Conservation (phyloP, 2,888 invertebrate genomes). For the Oscheius sp. region DNA sequence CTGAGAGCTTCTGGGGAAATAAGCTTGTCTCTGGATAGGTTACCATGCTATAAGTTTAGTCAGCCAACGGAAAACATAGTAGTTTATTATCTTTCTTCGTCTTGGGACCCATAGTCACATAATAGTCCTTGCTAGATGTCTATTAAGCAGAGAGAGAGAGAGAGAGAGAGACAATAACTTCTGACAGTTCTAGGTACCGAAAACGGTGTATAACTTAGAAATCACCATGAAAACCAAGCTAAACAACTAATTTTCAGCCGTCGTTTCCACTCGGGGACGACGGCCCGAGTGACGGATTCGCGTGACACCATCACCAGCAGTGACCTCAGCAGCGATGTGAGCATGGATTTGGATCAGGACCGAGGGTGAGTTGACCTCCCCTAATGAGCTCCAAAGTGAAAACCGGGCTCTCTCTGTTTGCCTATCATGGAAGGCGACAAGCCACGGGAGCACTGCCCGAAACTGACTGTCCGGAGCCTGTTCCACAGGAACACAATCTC, state of each 20-base stretch:
- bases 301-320: constrained; percentile 23
- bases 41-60: too few species aligned
- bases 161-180: too few species aligned
- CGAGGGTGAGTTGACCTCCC: constrained; percentile 17
- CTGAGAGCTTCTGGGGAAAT: too few species aligned
- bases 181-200: too few species aligned
- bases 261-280: constrained; percentile 39
- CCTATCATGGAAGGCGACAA: constrained; percentile 29
- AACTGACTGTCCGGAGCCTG: constrained; percentile 3
- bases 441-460: constrained; percentile 9
- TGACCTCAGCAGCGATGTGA: constrained; percentile 34
- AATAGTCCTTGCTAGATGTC: too few species aligned
- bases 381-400: neutral
- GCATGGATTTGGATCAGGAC: constrained; percentile 27
- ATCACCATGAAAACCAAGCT: neutral
- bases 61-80: too few species aligned
- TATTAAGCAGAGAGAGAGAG: too few species aligned
- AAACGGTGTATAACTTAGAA: neutral
- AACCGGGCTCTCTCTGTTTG: constrained; percentile 26
- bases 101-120: too few species aligned
- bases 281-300: constrained; percentile 36
- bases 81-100: too few species aligned
- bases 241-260: constrained; percentile 29
- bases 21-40: too few species aligned
- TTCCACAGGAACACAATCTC: neutral